Percentiles rank a stretch among this genome's conserved stretches.
Evolutionary conservation across 2,888 invertebrate species (phyloP).

Genomic region (Masnerella sp.): DNA sequence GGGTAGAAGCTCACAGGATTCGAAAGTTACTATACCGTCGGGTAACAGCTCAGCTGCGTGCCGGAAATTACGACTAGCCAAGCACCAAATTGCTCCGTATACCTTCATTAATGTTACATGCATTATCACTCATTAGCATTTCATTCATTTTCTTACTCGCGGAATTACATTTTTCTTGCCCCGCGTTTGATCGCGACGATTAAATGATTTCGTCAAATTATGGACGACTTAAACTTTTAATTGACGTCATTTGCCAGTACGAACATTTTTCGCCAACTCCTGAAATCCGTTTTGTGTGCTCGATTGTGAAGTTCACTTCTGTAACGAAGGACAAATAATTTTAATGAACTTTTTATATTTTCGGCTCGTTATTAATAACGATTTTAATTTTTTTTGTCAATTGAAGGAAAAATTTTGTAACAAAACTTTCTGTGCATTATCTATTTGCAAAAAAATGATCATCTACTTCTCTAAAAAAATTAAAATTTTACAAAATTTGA

Average conservation of each 20-base stretch:
- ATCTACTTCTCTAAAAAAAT: too few relatives aligned
- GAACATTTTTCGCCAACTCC: too few relatives aligned
- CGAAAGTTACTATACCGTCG: constrained; percentile 86
- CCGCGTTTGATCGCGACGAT: constrained; percentile 18
- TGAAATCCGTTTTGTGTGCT: too few relatives aligned
- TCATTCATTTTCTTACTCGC: constrained; percentile 33
- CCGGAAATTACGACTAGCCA: constrained; percentile 84
- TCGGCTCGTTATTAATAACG: too few relatives aligned
- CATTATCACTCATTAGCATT: constrained; percentile 50
- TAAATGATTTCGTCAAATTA: constrained; percentile 39
- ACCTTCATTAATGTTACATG: constrained; percentile 73
- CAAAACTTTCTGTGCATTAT: too few relatives aligned
- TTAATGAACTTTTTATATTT: too few relatives aligned
- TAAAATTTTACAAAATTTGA: too few relatives aligned
- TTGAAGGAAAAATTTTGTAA: too few relatives aligned
- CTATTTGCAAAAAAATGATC: too few relatives aligned
- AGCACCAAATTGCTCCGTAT: constrained; percentile 83
- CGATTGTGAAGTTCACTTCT: too few relatives aligned
- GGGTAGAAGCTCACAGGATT: constrained; percentile 85
- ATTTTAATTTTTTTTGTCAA: too few relatives aligned
- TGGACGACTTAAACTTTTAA: constrained; percentile 23
- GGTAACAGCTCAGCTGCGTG: constrained; percentile 83
- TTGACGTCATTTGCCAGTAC: constrained; percentile 19
- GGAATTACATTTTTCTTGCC: constrained; percentile 19
- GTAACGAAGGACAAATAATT: too few relatives aligned